Percentiles rank a stretch among this genome's conserved stretches.
Evolutionary conservation across 2,888 invertebrate genomes (phyloP).

Genomic region (Nysson spinosus): DNA sequence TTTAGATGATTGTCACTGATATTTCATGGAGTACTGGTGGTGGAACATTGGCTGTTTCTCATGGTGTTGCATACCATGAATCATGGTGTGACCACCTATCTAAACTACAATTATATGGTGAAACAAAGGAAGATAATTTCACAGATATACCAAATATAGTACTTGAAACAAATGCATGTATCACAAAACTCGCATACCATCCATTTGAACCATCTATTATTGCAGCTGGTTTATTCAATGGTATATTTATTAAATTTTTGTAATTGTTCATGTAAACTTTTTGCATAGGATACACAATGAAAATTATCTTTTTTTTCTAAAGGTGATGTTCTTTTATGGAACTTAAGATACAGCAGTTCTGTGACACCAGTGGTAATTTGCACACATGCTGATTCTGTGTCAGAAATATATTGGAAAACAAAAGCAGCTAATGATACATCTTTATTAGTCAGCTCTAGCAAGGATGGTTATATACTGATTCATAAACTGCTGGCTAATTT

Average conservation of each 20-base stretch:
- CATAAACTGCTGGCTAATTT: conserved; percentile 69
- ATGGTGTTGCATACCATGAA: conserved; percentile 66
- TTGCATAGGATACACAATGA: neutral
- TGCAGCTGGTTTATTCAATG: conserved; percentile 77
- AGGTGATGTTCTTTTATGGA: conserved; percentile 75
- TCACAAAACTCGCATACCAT: conserved; percentile 78
- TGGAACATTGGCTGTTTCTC: conserved; percentile 68
- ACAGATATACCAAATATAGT: conserved; percentile 58
- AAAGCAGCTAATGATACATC: conserved; percentile 65
- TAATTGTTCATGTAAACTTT: neutral
- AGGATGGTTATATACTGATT: conserved; percentile 71
- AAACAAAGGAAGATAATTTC: conserved; percentile 65
- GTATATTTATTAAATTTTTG: conserved; percentile 42
- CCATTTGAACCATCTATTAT: conserved; percentile 78
- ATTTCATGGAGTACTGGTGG: conserved; percentile 72
- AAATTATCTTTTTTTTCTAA: neutral
- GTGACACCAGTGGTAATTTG: conserved; percentile 65
- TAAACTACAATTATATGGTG: conserved; percentile 69
- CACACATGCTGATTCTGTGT: conserved; percentile 69
- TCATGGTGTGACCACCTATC: conserved; percentile 73
- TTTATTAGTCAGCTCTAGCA: conserved; percentile 67
- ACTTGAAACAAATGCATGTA: conserved; percentile 75
- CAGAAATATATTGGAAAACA: conserved; percentile 69
- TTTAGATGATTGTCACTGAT: conserved; percentile 71
- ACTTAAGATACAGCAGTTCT: conserved; percentile 67